phyloP scores from a whole-genome alignment of 2,888 invertebrate species.

The Physocephala rufipes region DNA sequence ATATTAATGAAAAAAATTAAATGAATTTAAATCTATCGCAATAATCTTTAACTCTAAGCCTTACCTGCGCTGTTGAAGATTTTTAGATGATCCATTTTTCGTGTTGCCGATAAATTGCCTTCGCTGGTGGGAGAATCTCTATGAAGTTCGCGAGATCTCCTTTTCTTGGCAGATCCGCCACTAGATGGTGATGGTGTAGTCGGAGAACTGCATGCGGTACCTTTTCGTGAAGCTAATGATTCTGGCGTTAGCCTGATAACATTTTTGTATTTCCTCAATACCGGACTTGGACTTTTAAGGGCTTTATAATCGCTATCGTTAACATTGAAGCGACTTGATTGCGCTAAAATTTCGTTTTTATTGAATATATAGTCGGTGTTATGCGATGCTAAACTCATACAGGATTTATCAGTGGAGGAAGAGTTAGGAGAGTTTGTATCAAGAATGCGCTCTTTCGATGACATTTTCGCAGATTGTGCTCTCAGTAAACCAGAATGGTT shows the following conservation, averaged over 20 bases:
- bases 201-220: background rate
- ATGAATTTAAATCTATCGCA: no score
- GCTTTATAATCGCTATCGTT: constrained; percentile 57
- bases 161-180: constrained; percentile 43
- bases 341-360: constrained; percentile 64
- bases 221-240: constrained; percentile 3
- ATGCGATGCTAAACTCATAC: constrained; percentile 53
- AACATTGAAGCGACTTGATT: constrained; percentile 65
- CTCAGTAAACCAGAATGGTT: constrained; percentile 41
- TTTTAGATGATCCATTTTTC: constrained; percentile 19
- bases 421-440: constrained; percentile 32
- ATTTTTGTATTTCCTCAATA: constrained; percentile 12
- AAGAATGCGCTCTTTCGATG: background rate
- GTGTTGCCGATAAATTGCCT: constrained; percentile 38
- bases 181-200: background rate
- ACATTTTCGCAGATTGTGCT: background rate
- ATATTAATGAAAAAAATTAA: no score
- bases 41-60: background rate
- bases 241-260: background rate
- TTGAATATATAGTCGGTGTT: constrained; percentile 56
- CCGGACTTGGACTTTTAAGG: constrained; percentile 45
- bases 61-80: constrained; percentile 8
- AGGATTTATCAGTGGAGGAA: constrained; percentile 48
- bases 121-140: constrained; percentile 52
- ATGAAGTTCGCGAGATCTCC: constrained; percentile 53